phyloP scores from a whole-genome alignment of 2,113 vertebrate genomes.

The Pachypanchax playfairii region DNA sequence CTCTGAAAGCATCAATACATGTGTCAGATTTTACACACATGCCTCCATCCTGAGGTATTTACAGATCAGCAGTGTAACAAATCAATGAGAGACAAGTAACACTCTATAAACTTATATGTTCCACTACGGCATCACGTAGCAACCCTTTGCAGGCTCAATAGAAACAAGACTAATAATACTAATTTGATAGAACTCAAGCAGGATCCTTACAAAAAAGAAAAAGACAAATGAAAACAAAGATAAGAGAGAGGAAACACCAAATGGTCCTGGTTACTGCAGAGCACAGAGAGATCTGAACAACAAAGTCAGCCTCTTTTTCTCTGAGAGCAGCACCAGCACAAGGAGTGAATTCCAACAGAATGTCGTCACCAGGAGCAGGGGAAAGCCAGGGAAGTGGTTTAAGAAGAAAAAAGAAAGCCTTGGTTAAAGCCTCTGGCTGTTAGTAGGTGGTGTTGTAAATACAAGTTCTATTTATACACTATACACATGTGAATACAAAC shows the following conservation, averaged over 20 bases:
- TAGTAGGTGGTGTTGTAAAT: constrained; percentile 54
- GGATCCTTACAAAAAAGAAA: not conserved
- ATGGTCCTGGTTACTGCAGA: constrained; percentile 74
- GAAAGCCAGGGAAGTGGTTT: constrained; percentile 82
- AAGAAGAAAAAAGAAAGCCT: constrained; percentile 67
- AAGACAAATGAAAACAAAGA: constrained; percentile 28
- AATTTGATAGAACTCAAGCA: constrained; percentile 54
- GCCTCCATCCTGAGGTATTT: no score
- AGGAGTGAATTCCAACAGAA: constrained; percentile 82
- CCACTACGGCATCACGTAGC: no score
- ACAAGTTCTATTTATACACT: constrained; percentile 18
- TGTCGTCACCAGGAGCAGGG: constrained; percentile 77
- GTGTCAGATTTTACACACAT: no score
- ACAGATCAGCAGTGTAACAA: not conserved
- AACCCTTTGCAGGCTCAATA: not conserved
- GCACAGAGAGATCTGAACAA: constrained; percentile 64
- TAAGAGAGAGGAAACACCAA: constrained; percentile 73
- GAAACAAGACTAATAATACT: constrained; percentile 57
- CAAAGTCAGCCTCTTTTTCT: constrained; percentile 52
- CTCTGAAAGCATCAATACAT: constrained; percentile 19
- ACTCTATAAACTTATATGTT: constrained; percentile 1
- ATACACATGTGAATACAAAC: not conserved
- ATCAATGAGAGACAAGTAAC: constrained; percentile 11
- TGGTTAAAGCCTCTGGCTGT: constrained; percentile 57
- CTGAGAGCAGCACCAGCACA: constrained; percentile 72